Evolutionary conservation across 2,888 invertebrate species (phyloP), one percentile per base, ranked within the genome.

Genomic region (Thysanoteuthis rhombus): DNA sequence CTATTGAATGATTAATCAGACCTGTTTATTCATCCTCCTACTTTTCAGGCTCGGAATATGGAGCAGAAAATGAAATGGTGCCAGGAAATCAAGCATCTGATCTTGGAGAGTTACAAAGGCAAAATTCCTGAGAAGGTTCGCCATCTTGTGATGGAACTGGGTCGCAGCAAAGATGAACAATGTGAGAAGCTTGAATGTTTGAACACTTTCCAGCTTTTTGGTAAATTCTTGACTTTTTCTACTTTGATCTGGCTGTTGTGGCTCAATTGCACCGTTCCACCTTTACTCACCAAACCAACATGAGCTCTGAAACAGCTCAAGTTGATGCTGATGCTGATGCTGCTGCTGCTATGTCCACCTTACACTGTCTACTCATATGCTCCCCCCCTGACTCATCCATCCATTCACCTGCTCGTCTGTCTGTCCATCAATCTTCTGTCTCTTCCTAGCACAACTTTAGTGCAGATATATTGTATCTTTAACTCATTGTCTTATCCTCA

Each of bases 71-170:
- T 98, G 94, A 98, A 98, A 97, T 98, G 98, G 98, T 98, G 98
- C 94, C 97, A 98, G 94, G 98, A 98, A 96, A 97, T 98, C 95
- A 98, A 98, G 96, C 98, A 99, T 97, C 99, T 99, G 89, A 99
- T 99, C 96, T 97, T 99, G 95, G 99, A 99, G 97, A 99, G 99
- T 97, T 99, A 99, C 97, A 98, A 98, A 94, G 98, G 98, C 0
- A 98, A 98, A 95, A 99, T 99, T 96, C 99, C 99, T n/a, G 98
- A 98, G 93, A 99, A 99, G 96, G 99, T 99, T 36, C 98, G 98
- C 95, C 99, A 99, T 96, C 97, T 99, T 93, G 98, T 99, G 93
- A 98, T 99, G 98, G 98, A 98, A 97, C 97, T 99, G 8, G 98
- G 98, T 91, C 98, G 98, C 96, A 98, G 95, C 93, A 95, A 95